phyloP scores from a whole-genome alignment of 2,113 vertebrate species.

The Anser brachyrhynchus region DNA sequence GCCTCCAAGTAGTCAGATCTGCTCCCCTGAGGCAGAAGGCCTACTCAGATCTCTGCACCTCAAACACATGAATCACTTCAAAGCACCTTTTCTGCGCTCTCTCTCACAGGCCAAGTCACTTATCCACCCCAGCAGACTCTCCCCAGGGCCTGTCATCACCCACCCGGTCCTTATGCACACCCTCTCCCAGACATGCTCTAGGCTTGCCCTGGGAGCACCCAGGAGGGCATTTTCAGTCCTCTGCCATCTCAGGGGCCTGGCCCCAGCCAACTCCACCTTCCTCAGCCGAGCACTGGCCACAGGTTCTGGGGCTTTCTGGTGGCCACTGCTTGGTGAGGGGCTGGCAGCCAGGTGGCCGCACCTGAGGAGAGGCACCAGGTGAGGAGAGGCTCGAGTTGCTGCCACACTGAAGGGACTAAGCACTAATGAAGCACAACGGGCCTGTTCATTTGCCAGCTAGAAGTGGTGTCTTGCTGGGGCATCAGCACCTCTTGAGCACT shows the following conservation, averaged over 20 bases:
- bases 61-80: background rate
- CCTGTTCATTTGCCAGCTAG: background rate
- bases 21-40: background rate
- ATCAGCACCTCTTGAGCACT: fast-evolving
- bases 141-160: background rate
- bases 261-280: too few relatives aligned
- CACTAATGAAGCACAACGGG: background rate
- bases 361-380: background rate
- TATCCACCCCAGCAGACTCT: background rate
- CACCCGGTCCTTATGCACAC: background rate
- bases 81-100: background rate
- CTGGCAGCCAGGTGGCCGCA: fast-evolving
- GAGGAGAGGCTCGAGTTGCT: background rate
- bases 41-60: background rate
- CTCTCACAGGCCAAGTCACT: background rate
- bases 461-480: background rate
- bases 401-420: background rate
- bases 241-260: fast-evolving
- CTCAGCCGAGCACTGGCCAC: fast-evolving
- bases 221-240: fast-evolving
- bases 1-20: background rate
- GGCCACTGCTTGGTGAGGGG: background rate
- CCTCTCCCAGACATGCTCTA: fast-evolving
- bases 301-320: background rate
- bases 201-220: fast-evolving